Evolutionary conservation across 1,140 invertebrate genomes (phyloP), one percentile per base, ranked within the genome.

Genomic region (Radopholus similis): DNA sequence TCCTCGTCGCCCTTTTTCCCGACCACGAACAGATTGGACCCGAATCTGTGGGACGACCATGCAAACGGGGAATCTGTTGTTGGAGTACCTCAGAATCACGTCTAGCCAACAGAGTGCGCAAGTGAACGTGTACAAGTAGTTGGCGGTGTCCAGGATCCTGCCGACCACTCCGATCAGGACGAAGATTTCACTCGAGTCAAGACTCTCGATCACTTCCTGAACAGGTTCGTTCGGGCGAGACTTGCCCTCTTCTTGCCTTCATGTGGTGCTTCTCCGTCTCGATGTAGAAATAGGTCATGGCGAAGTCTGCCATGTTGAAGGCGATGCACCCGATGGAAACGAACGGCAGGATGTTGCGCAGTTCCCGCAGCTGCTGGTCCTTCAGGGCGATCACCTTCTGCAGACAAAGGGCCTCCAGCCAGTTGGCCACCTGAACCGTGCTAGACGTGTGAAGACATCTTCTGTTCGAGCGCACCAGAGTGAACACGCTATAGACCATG

Each of bases 231-330:
- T 49, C 8, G 8, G 18, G 6, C 8, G 9, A 21, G 26, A 21
- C 26, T 49, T 9, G 44, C 15, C 18, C 11, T 42, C 18, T 42
- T 42, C 23, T 42, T 28, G 47, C 59, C 59, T 62, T 18, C 18
- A 62, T 26, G 30, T 49, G 38, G 8, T 62, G 59, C 18, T 62
- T 62, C 47, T 62, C 59, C 1, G 59, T 49, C 32, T 62, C 59
- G 30, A 62, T 62, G 49, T 62, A 62, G 11, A 62, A 62, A 62
- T 62, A 62, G 13, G 59, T 62, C 59, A 62, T 62, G 18, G 9
- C 59, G 21, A 62, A 62, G n/a, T 40, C 40, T 11, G 40, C 34
- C 37, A 62, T 13, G 47, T 62, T 62, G 18, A 62, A 49, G 28
- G 30, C 28, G 26, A 49, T 28, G n/a, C 37, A 35, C 21, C 38